phyloP scores from a whole-genome alignment of 1,140 invertebrate species.

The Drosophila sechellia region DNA sequence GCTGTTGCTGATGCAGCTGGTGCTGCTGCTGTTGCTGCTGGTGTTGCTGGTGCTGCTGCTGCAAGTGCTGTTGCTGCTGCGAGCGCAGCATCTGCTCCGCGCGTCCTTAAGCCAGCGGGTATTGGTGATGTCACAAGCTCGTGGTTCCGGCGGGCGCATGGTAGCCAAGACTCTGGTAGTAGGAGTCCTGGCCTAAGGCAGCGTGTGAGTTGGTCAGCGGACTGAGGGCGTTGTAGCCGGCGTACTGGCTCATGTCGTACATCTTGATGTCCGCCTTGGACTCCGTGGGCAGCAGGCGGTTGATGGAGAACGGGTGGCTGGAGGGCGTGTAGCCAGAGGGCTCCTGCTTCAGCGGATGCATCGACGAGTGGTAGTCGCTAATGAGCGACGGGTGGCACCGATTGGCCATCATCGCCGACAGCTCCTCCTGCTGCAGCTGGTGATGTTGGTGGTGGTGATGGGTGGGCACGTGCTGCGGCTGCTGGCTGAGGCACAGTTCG shows the following conservation, averaged over 20 bases:
- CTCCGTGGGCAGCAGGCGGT: slow-evolving; percentile 93
- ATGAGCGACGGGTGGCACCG: slow-evolving; percentile 87
- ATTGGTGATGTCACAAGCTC: slow-evolving; percentile 90
- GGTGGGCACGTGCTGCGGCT: slow-evolving; percentile 85
- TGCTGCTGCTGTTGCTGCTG: slow-evolving; percentile 63
- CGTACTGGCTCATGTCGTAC: slow-evolving; percentile 91
- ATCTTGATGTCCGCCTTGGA: slow-evolving; percentile 93
- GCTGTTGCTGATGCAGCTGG: slow-evolving; percentile 55
- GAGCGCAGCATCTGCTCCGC: slow-evolving; percentile 84
- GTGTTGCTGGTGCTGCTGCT: slow-evolving; percentile 71
- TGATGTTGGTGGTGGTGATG: slow-evolving; percentile 85
- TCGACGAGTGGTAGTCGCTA: slow-evolving; percentile 87
- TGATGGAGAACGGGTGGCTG: slow-evolving; percentile 97
- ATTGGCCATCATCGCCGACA: slow-evolving; percentile 88
- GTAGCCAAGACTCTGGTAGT: slow-evolving; percentile 92
- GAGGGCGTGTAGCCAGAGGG: slow-evolving; percentile 90
- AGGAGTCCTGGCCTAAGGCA: slow-evolving; percentile 89
- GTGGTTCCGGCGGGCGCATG: slow-evolving; percentile 88
- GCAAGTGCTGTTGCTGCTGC: slow-evolving; percentile 68
- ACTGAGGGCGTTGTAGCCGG: slow-evolving; percentile 87
- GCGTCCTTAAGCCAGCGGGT: slow-evolving; percentile 88
- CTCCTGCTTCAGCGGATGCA: slow-evolving; percentile 91
- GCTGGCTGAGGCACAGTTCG: slow-evolving; percentile 83
- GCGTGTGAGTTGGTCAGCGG: slow-evolving; percentile 88
- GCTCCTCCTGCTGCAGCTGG: slow-evolving; percentile 86